Evolutionary conservation across 2,888 invertebrate genomes (phyloP), one percentile per base, ranked within the genome.

Genomic region (Mechanitis mazaeus): DNA sequence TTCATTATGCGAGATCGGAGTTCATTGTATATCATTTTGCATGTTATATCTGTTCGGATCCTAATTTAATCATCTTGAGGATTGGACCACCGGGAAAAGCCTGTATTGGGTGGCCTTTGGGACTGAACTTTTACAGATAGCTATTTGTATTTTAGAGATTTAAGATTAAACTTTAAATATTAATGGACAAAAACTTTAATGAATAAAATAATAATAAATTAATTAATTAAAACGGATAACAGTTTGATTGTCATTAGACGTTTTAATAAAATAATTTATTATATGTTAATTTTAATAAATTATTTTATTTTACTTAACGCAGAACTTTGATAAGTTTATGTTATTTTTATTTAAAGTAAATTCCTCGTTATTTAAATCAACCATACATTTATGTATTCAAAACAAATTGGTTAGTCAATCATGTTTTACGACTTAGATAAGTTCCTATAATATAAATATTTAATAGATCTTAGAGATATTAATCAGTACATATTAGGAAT

Each of bases 1-100:
- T 87, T 89, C 85, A 88, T 88, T 90, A 90, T 89, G 81, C 88
- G 76, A 74, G 79, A 81, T 80, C 78, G 81, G 82, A 77, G 81
- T 81, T 86, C 85, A 83, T 82, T 88, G 87, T 87, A 85, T 90
- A 87, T 87, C 87, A 88, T 90, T 90, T 85, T 75, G 85, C 83
- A 86, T 84, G 85, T 86, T 88, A 85, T 86, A 84, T 87, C 83
- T 80, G 84, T 80, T 82, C 75, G 84, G 80, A 82, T 81, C 87
- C 89, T 84, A 89, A 90, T 90, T 90, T 89, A 88, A 89, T 87
- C 89, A 87, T 89, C 81, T 78, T 84, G 85, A 84, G 83, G 85
- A 85, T 86, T 87, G 89, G 90, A 89, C 90, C 89, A 89, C 90
- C 89, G 80, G 83, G 81, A 72, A 72, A 78, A 79, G 74, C 72